Evolutionary conservation across 2,113 vertebrate species (phyloP).

Genomic region (Sceloporus tristichus): DNA sequence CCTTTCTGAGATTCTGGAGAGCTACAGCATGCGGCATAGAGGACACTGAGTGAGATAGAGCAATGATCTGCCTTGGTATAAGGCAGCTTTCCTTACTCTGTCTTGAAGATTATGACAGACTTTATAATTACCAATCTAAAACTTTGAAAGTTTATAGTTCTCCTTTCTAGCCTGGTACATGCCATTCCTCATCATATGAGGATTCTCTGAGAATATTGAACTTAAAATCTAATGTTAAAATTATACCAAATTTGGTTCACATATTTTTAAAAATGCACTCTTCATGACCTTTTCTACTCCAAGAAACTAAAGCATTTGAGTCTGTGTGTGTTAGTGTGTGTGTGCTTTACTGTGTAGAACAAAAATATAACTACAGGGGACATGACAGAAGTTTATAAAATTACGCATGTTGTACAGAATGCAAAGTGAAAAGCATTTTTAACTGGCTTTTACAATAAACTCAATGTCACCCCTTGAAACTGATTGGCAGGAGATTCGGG

Average conservation of each 20-base stretch:
- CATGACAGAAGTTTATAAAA: background rate
- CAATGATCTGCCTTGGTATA: too few species aligned
- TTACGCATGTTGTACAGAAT: background rate
- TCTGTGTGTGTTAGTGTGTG: background rate
- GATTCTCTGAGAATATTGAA: background rate
- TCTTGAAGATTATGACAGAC: constrained; percentile 37
- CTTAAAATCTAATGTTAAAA: background rate
- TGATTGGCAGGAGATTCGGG: background rate
- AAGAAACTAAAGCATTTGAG: background rate
- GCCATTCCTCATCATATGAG: background rate
- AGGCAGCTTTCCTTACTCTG: background rate
- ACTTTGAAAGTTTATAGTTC: background rate
- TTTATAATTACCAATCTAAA: background rate
- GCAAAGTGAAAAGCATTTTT: background rate
- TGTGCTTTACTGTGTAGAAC: background rate
- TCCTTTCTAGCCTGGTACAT: background rate
- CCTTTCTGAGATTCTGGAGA: background rate
- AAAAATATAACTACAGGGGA: background rate
- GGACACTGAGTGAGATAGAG: too few species aligned
- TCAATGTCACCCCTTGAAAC: background rate
- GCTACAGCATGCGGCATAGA: background rate
- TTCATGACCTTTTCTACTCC: too few species aligned
- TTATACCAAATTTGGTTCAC: background rate
- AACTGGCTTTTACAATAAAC: background rate
- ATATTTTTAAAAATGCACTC: background rate